A percentile compares a stretch with the other conserved stretches of the same genome.
Evolutionary conservation across 2,113 vertebrate genomes (phyloP).

Genomic region (Sakesphorus luctuosus): DNA sequence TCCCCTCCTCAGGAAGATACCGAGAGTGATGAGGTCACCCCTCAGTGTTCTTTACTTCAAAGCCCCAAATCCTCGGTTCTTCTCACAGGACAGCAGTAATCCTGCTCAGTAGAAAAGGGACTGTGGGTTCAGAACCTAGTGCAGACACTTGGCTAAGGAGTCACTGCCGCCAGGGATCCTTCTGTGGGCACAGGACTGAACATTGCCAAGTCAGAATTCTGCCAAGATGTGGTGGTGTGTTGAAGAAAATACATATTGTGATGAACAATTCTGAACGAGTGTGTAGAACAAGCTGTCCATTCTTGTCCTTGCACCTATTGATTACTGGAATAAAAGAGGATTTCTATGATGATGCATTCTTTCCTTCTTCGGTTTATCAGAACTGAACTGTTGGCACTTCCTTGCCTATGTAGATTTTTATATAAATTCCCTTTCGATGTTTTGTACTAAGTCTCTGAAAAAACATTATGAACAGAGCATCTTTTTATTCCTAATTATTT

Average conservation of each 20-base stretch:
- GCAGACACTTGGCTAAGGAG: background rate
- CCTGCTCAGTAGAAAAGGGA: background rate
- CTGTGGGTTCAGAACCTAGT: background rate
- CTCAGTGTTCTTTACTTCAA: background rate
- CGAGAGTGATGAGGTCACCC: background rate
- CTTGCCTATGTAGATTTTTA: background rate
- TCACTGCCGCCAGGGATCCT: rapidly evolving
- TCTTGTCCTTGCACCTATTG: background rate
- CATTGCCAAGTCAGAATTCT: background rate
- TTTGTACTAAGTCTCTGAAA: background rate
- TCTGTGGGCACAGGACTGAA: background rate
- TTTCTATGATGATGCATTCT: background rate
- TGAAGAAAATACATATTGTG: background rate
- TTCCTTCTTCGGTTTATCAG: background rate
- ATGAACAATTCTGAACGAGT: background rate
- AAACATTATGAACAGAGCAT: background rate
- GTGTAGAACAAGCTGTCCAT: background rate
- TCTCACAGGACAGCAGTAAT: background rate
- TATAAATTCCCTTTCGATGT: background rate
- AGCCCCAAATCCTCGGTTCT: rapidly evolving
- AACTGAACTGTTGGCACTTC: background rate
- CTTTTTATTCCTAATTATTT: constrained; percentile 51
- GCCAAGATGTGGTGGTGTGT: rapidly evolving
- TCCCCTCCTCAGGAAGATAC: background rate
- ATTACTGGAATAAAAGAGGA: background rate